phyloP scores from a whole-genome alignment of 2,113 vertebrate genomes.

The Henicopernis longicauda region DNA sequence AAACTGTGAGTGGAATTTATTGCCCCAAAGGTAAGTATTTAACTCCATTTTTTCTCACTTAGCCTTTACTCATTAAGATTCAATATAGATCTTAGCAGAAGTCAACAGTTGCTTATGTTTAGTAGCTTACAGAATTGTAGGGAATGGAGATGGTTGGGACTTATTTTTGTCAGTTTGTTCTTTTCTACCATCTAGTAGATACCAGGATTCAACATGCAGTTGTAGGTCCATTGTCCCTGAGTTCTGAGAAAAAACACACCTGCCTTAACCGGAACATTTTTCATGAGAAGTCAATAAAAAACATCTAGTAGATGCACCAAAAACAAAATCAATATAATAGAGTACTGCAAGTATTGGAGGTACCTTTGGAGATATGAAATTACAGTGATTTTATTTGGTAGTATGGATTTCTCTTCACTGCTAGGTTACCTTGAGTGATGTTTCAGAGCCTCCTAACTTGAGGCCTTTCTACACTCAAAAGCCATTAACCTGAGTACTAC shows the following conservation, averaged over 20 bases:
- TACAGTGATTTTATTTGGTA: background rate
- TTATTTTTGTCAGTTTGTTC: background rate
- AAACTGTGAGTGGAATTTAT: background rate
- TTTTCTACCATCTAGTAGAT: background rate
- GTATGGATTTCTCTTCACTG: background rate
- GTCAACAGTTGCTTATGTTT: background rate
- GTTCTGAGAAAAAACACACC: background rate
- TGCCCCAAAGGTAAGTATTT: background rate
- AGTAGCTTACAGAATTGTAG: background rate
- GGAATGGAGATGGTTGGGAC: background rate
- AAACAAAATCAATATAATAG: background rate
- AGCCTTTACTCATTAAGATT: background rate
- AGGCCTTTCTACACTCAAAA: background rate
- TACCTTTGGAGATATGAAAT: background rate
- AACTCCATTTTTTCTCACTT: background rate
- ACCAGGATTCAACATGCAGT: background rate
- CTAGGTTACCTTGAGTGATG: background rate
- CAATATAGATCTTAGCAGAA: background rate
- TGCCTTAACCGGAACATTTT: background rate
- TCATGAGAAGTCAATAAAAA: background rate
- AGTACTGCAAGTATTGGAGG: background rate
- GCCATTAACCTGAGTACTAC: background rate
- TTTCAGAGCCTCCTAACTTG: background rate
- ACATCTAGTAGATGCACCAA: background rate
- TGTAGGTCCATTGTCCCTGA: background rate